Evolutionary conservation across 2,797 vertebrate genomes (phyloP).

Genomic region (Cynodonichthys magdalenae): DNA sequence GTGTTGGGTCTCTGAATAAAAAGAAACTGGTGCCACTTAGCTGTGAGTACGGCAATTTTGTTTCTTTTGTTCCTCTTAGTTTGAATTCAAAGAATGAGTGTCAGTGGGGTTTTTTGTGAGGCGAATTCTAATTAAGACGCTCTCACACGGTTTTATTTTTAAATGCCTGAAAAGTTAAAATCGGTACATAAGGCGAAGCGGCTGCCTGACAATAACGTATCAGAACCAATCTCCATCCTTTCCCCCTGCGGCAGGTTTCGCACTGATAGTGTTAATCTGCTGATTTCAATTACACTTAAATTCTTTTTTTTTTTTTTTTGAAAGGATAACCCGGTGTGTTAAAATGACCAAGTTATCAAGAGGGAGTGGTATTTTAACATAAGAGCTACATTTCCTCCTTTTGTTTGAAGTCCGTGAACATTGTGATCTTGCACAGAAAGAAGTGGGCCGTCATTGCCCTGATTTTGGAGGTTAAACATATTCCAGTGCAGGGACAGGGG

Average conservation of each 20-base stretch:
- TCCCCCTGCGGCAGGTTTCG: slow-evolving; percentile 10
- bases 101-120: slow-evolving; percentile 28
- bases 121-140: slow-evolving; percentile 28
- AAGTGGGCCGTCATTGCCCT: slow-evolving; percentile 6
- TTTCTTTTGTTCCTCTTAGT: slow-evolving; percentile 17
- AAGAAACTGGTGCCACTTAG: not conserved
- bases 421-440: slow-evolving; percentile 3
- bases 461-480: slow-evolving; percentile 22
- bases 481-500: slow-evolving; percentile 10
- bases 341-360: slow-evolving; percentile 15
- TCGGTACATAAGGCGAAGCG: slow-evolving; percentile 9
- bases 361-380: slow-evolving; percentile 3
- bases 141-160: slow-evolving; percentile 28
- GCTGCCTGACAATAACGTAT: slow-evolving; percentile 27
- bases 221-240: slow-evolving; percentile 17
- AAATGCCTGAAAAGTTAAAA: slow-evolving; percentile 26
- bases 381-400: not conserved
- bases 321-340: not conserved
- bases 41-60: slow-evolving; percentile 8
- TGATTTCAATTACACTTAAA: slow-evolving; percentile 10
- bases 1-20: slow-evolving; percentile 12
- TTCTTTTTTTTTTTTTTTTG: not conserved
- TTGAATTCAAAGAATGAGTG: not conserved
- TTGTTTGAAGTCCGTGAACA: slow-evolving; percentile 14
- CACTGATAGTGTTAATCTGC: slow-evolving; percentile 4